A percentile compares a stretch with the other conserved stretches of the same genome.
Conservation (phyloP, 2,797 vertebrate genomes). For the Dallia pectoralis region DNA sequence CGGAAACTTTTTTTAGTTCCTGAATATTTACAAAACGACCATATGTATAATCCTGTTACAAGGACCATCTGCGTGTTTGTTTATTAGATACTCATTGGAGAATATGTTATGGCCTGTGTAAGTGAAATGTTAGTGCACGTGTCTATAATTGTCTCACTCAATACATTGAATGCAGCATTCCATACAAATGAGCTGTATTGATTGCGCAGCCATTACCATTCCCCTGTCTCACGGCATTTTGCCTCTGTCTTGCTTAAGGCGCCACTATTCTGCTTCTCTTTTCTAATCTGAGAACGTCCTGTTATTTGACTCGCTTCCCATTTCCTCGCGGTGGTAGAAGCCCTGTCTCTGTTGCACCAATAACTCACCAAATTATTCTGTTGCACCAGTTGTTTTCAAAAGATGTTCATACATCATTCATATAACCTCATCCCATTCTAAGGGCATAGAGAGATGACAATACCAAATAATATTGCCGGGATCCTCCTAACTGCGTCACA, state of each 20-base stretch:
- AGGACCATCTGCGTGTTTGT: not conserved
- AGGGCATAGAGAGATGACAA: no score
- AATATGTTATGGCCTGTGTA: not conserved
- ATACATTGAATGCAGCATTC: not conserved
- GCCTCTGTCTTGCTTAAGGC: not conserved
- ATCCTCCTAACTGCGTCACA: no score
- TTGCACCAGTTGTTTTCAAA: not conserved
- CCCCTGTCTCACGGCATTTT: not conserved
- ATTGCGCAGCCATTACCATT: not conserved
- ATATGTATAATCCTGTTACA: not conserved
- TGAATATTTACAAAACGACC: not conserved
- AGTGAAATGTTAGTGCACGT: not conserved
- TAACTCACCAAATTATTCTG: not conserved
- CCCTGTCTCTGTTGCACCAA: not conserved
- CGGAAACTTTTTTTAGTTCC: slow-evolving; percentile 4
- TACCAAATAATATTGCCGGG: no score
- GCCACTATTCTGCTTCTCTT: slow-evolving; percentile 2
- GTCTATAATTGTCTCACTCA: not conserved
- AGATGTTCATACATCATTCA: no score
- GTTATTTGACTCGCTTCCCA: slow-evolving; percentile 12
- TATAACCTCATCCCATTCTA: no score
- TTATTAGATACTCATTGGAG: not conserved
- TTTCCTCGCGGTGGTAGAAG: slow-evolving; percentile 10
- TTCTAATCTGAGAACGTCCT: slow-evolving; percentile 7
- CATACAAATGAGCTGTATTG: not conserved